Base-by-base conservation (phyloP, 2,797 vertebrate genomes). In the Betta splendens region DNA sequence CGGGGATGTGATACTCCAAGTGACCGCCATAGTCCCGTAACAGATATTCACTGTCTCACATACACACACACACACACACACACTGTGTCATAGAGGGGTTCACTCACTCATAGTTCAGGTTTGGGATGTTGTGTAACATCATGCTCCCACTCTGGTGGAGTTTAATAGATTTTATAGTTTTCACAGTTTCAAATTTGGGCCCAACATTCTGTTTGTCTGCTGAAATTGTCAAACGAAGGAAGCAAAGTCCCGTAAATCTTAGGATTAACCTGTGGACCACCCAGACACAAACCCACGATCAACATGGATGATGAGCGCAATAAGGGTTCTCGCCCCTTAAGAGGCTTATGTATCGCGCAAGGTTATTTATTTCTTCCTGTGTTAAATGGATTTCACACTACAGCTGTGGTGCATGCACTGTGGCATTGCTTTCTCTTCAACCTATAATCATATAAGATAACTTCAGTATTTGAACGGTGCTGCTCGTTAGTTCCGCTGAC, bases 251-350 rank as follows among this genome's bases (percentile, higher is more conserved):
- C 46, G 33, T 15, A 63, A 83, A 83, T 79, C 77, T 63, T 33
- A 21, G 68, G 85, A 75, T 87, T 84, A 76, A 87, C 75, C 79
- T 78, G 49, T 33, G 69, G 57, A 75, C 72, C 69, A 55, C 51
- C 28, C 42, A 33, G 55, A 35, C 37, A 66, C 44, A 75, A 58
- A 63, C 22, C 52, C 25, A 26, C 48, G 38, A 73, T 84, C 59
- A 77, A 53, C 63, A 68, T 60, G 63, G 74, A 72, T 79, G 77
- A 80, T 77, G 65, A 83, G 53, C 7, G 43, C 69, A 64, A 79
- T 83, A 67, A 72, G 57, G 70, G 69, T 63, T 72, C 45, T 65
- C 35, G 58, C 40, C 35, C 32, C 28, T 31, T 83, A 81, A 85
- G 83, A 79, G 60, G 80, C 79, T 85, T 87, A 83, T 50, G 64